phyloP scores from a whole-genome alignment of 1,140 invertebrate species.

The Chionoecetes opilio region DNA sequence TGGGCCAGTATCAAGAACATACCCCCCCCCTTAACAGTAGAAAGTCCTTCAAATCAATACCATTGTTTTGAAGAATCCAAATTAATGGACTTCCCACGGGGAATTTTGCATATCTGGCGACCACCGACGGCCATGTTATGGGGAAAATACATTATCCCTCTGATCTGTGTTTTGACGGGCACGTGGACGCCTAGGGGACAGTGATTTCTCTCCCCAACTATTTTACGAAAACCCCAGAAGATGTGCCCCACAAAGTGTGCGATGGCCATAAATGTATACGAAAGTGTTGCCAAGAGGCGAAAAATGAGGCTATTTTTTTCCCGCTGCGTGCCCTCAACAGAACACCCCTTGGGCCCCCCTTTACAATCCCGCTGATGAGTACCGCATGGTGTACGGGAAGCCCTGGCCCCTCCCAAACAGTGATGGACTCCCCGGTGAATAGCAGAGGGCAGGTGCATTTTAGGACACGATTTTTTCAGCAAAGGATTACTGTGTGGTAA shows the following conservation, averaged over 20 bases:
- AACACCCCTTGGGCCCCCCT: background rate
- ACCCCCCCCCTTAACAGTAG: background rate
- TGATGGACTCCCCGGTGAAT: background rate
- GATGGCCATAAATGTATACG: constrained; percentile 38
- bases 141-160: background rate
- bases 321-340: background rate
- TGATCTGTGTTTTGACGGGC: constrained; percentile 51
- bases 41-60: constrained; percentile 11
- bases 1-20: constrained; percentile 54
- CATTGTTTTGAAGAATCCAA: background rate
- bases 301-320: background rate
- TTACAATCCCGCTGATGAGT: background rate
- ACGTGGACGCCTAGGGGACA: background rate
- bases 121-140: background rate
- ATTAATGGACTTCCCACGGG: background rate
- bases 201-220: background rate
- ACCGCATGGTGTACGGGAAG: background rate
- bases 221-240: constrained; percentile 30
- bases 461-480: background rate
- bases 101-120: constrained; percentile 32
- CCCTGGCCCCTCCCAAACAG: background rate
- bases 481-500: constrained; percentile 53
- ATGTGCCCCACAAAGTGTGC: constrained; percentile 15
- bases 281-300: constrained; percentile 49
- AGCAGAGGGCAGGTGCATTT: background rate